Base-by-base conservation (phyloP, 30 jellyfish, hydroid and myxozoan species). In the Turritopsis rubra region DNA sequence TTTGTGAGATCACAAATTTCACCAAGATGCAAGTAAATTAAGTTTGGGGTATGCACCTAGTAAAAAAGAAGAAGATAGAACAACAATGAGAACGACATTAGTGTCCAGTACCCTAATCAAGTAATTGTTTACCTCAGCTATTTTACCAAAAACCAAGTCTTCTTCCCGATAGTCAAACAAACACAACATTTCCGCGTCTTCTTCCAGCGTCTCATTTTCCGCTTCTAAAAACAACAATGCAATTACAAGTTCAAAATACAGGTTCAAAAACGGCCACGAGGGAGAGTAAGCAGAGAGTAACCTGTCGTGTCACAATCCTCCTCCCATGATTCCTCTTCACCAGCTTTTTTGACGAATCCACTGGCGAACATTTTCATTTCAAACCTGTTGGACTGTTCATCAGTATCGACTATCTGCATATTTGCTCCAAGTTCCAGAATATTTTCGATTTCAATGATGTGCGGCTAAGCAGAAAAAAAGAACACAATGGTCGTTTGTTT, bases 71-170 rank as follows among this genome's bases (percentile, higher is more conserved):
- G 60, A 41, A 3, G 60, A n/a, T n/a, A n/a, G n/a, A n/a, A n/a
- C 60, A 41, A 41, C 60, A 41, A 13, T 41, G 60, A 41, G n/a
- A n/a, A n/a, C n/a, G n/a, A n/a, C n/a, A n/a, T n/a, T n/a, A n/a
- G n/a, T n/a, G n/a, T n/a, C n/a, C n/a, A n/a, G n/a, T n/a, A n/a
- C n/a, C n/a, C n/a, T n/a, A n/a, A n/a, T n/a, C n/a, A n/a, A n/a
- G n/a, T n/a, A n/a, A n/a, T 41, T 22, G 28, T 18, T 75, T 22
- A 77, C 85, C 81, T 80, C 87, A 7, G 87, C 52, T 53, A 80
- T 65, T 80, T 41, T 80, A 23, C 87, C 87, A 16, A 53, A 0
- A 28, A 25, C 52, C 26, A 80, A 53, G 16, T 80, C 25, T 16
- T 80, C 87, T 18, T 53, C 52, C 7, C 21, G 23, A 26, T 80